Evolutionary conservation across 2,113 vertebrate species (phyloP), one percentile per base, ranked within the genome.

Genomic region (Oophaga pumilio): DNA sequence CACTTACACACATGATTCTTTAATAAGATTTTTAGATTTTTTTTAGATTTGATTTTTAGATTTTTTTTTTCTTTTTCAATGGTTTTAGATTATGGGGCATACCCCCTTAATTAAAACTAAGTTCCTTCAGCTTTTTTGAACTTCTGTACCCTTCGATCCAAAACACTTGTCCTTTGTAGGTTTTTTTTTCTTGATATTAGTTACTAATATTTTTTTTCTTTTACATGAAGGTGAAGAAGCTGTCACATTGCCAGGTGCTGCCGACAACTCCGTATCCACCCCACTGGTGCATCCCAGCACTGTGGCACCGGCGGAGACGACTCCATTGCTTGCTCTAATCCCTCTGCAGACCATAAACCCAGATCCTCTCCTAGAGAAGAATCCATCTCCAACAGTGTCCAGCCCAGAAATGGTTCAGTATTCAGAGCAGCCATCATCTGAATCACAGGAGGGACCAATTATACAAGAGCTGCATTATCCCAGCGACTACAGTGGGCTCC

Each of bases 161-260:
- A 43, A 43, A 43, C 33, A 43, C 33, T 43, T 43, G 33, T 43
- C 33, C 5, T 43, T 43, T 43, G 33, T 43, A 43, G 20, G 60
- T 10, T 20, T 12, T 64, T 6, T 8, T 64, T 22, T 8, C n/a
- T 64, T 64, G 22, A 1, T 20, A 18, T 2, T 11, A 24, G 11
- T 13, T 66, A 24, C 22, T 18, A 22, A 4, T 62, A 6, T 22
- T 62, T 62, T 69, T 89, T 90, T 89, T n/a, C 7, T 76, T 93
- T 9, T 94, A 90, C 90, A 87, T 87, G 56, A 90, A 95, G 95
- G 94, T 92, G 93, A 91, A 22, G 20, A 90, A 81, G 50, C 90
- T 87, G 68, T 93, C 82, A 88, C 91, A 53, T 85, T 92, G 86
- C 87, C 62, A 73, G 4, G 11, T 22, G 89, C 94, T 87, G 90